Evolutionary conservation across 2,888 invertebrate species (phyloP).

Genomic region (Pachymerium ferrugineum): DNA sequence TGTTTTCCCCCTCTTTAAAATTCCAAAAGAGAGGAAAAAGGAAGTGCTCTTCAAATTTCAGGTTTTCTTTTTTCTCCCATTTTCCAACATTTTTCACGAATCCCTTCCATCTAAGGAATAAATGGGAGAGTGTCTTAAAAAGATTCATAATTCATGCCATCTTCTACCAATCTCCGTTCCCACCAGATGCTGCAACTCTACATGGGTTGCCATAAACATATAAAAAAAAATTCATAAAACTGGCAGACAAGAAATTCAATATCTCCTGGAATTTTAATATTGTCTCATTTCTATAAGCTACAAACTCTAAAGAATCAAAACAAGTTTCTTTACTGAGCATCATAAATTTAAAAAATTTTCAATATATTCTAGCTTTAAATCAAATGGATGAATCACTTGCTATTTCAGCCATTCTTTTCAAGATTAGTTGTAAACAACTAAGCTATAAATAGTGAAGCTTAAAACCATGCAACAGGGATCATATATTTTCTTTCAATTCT

Average conservation of each 20-base stretch:
- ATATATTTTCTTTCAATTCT: too few species aligned
- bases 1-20: too few species aligned
- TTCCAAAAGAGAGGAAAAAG: background rate
- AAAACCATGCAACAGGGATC: too few species aligned
- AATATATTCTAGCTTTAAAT: too few species aligned
- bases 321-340: too few species aligned
- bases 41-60: background rate
- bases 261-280: background rate
- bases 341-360: too few species aligned
- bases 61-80: background rate
- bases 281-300: background rate
- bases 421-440: too few species aligned
- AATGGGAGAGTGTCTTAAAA: background rate
- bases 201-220: background rate
- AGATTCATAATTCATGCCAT: background rate
- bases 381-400: too few species aligned
- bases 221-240: background rate
- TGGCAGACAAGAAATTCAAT: background rate
- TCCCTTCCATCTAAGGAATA: background rate
- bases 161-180: background rate
- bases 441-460: too few species aligned
- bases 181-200: background rate
- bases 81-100: background rate
- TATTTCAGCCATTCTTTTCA: too few species aligned
- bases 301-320: background rate